These are phyloP conservation scores for Salmo trutta DNA, from an alignment of 2,797 vertebrate genomes.

Conservation along the genomic window DNA sequence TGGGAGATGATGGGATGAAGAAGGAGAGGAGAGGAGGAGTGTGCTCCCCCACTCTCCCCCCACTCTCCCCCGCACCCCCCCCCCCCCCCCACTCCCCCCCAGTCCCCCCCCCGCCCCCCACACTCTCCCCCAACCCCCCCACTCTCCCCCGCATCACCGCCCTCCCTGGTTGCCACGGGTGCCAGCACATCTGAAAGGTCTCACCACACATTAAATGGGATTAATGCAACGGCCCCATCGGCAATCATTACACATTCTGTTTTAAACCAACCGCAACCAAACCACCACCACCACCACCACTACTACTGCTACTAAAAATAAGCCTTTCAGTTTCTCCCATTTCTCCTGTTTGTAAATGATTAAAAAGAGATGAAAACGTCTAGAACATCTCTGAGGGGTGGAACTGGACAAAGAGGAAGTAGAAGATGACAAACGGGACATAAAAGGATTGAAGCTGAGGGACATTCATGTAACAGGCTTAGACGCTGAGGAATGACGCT, in stretches of 20 bases:
- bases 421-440: conserved; percentile 42
- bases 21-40: background rate
- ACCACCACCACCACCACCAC: conserved; percentile 49
- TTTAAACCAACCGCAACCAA: conserved; percentile 66
- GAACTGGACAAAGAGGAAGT: conserved; percentile 41
- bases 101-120: too few species aligned
- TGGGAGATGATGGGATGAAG: conserved; percentile 49
- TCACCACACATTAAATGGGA: conserved; percentile 77
- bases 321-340: conserved; percentile 73
- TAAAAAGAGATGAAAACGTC: conserved; percentile 69
- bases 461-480: conserved; percentile 57
- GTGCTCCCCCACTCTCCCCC: too few species aligned
- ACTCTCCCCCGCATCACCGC: conserved; percentile 4
- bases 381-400: conserved; percentile 35
- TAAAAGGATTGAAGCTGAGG: conserved; percentile 57
- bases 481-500: conserved; percentile 45
- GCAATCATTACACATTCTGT: conserved; percentile 84
- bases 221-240: conserved; percentile 80
- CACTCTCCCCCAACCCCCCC: conserved; percentile 17
- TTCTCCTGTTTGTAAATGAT: conserved; percentile 76
- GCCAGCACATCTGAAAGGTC: conserved; percentile 81
- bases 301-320: conserved; percentile 71
- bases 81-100: too few species aligned
- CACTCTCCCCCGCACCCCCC: too few species aligned
- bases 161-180: conserved; percentile 73